Evolutionary conservation across 2,113 vertebrate species (phyloP).

Genomic region (Ceratotherium simum): DNA sequence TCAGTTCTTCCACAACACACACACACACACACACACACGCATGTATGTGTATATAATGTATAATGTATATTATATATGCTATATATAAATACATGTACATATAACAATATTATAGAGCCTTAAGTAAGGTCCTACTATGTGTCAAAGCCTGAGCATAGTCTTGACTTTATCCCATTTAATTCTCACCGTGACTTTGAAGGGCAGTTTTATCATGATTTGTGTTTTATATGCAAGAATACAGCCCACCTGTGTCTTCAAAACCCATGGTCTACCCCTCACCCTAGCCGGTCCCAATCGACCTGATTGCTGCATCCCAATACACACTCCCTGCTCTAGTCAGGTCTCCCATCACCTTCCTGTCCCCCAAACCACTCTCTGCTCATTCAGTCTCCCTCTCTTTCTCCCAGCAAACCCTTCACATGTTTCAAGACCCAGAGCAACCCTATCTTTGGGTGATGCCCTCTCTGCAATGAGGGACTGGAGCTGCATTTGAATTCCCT

Average conservation of each 20-base stretch:
- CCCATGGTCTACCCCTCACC: neutral
- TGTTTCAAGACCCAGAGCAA: neutral
- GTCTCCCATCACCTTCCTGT: neutral
- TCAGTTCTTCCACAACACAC: neutral
- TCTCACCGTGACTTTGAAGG: neutral
- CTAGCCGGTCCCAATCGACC: neutral
- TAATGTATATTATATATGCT: neutral
- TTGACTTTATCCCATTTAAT: neutral
- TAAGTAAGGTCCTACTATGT: neutral
- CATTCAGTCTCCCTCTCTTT: neutral
- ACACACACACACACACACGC: neutral
- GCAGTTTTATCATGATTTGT: neutral
- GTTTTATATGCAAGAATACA: neutral
- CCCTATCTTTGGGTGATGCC: neutral
- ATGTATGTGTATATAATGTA: neutral
- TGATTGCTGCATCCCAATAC: neutral
- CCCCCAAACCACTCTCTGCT: neutral
- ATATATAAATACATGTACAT: neutral
- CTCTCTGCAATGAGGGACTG: neutral
- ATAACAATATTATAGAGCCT: neutral
- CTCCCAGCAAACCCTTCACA: neutral
- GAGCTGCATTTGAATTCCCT: neutral
- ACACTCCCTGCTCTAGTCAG: neutral
- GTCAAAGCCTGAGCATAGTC: neutral
- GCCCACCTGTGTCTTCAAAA: neutral